Conservation (phyloP, 2,797 vertebrate genomes). For the Ctenochaetus hawaiiensis region DNA sequence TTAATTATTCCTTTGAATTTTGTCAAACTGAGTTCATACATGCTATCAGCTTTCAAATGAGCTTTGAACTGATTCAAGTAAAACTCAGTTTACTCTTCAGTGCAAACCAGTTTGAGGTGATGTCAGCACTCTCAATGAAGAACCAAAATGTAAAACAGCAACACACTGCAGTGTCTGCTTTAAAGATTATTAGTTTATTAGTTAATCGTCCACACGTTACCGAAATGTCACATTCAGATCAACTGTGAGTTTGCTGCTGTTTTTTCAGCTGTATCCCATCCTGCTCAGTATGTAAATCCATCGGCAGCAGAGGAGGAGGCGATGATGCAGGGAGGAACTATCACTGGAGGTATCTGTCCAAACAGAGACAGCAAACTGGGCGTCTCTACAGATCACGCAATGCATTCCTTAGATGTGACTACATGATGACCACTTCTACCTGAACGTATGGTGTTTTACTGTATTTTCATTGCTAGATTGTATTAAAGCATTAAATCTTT, state of each 20-base stretch:
- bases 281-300: slow-evolving; percentile 38
- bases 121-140: background rate
- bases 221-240: slow-evolving; percentile 30
- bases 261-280: slow-evolving; percentile 60
- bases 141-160: slow-evolving; percentile 3
- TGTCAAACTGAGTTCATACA: background rate
- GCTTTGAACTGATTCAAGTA: background rate
- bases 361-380: background rate
- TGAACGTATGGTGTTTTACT: background rate
- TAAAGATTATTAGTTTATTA: slow-evolving; percentile 25
- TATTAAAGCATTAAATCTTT: background rate
- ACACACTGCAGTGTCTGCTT: slow-evolving; percentile 5
- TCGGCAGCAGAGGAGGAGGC: slow-evolving; percentile 34
- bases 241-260: slow-evolving; percentile 34
- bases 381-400: slow-evolving; percentile 30
- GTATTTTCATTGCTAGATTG: no score
- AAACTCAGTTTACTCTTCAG: background rate
- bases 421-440: background rate
- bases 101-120: background rate
- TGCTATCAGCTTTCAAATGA: background rate
- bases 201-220: slow-evolving; percentile 9
- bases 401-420: slow-evolving; percentile 22
- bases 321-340: slow-evolving; percentile 50
- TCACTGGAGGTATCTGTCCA: slow-evolving; percentile 38
- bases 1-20: background rate